Base-by-base conservation (phyloP, 1,140 invertebrate genomes). In the Tribolium madens region DNA sequence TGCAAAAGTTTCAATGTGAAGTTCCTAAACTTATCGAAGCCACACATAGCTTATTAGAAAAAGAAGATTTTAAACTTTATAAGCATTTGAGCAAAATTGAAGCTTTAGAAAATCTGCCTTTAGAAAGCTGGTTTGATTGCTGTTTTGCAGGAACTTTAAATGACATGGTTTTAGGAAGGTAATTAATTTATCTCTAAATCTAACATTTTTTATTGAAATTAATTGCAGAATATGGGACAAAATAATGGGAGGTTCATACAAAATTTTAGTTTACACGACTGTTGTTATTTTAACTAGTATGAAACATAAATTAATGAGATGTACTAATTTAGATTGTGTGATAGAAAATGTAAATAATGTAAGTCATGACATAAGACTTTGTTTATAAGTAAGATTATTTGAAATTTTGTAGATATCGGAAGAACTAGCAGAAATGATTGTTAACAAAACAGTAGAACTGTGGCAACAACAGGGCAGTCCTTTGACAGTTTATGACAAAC, bases 141-240 rank as follows among this genome's bases (percentile, higher is more conserved):
- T 94, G 93, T 85, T 96, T 96, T 88, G 92, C 94, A 75, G 91
- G 91, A 47, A 87, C 95, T 10, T 88, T 97, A 2, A 92, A 92
- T 81, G 91, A 94, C 81, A 91, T 90, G 46, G 92, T 93, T 13
- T 87, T 96, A 76, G 91, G 91, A 80, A 94, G 93, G 93, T 94
- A 88, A 82, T 81, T 85, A 69, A 18, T 1, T 14, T 21, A 52
- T 10, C 10, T 76, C 13, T 47, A 57, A 73, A n/a, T n/a, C n/a
- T n/a, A n/a, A n/a, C n/a, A n/a, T n/a, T n/a, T n/a, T n/a, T n/a
- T n/a, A n/a, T n/a, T n/a, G n/a, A n/a, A n/a, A n/a, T n/a, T n/a
- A n/a, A n/a, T n/a, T n/a, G n/a, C 77, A 95, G 94, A 85, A 92
- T 97, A 75, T 96, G 94, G 93, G 95, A 97, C 83, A 96, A 96